Evolutionary conservation across 1,140 invertebrate genomes (phyloP).

Genomic region (Tetramorium alpestre): DNA sequence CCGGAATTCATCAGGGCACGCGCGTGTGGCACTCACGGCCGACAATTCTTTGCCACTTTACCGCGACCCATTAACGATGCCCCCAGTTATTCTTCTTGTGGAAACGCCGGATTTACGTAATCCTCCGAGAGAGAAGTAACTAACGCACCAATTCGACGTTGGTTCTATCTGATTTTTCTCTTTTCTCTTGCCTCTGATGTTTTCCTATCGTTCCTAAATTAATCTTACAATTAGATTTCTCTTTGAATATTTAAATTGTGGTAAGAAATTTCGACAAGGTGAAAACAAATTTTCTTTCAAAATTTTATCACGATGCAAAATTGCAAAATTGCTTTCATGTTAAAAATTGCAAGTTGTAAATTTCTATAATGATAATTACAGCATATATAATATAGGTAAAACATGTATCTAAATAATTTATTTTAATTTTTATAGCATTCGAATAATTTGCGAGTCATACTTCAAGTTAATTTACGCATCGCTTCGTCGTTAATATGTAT

Average conservation of each 20-base stretch:
- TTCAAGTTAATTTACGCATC: no score
- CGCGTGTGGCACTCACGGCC: constrained; percentile 53
- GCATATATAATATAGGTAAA: no score
- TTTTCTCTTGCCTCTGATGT: background rate
- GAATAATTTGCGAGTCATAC: no score
- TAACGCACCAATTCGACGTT: background rate
- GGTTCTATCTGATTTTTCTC: background rate
- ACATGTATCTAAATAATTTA: no score
- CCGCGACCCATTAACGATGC: constrained; percentile 66
- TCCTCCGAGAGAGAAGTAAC: constrained; percentile 15
- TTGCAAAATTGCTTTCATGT: background rate
- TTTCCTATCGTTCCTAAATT: background rate
- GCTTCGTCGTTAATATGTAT: background rate
- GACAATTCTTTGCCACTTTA: constrained; percentile 70
- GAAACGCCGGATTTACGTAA: constrained; percentile 39
- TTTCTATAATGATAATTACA: background rate
- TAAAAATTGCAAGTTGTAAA: background rate
- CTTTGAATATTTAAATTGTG: background rate
- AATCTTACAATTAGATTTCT: background rate
- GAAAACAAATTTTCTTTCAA: background rate
- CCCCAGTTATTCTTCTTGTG: constrained; percentile 57
- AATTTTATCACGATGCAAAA: background rate
- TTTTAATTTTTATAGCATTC: no score
- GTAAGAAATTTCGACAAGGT: background rate
- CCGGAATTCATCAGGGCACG: constrained; percentile 70